These are phyloP conservation scores for Gymnobelideus leadbeateri DNA, from an alignment of 2,113 vertebrate genomes.

Conservation along the genomic window DNA sequence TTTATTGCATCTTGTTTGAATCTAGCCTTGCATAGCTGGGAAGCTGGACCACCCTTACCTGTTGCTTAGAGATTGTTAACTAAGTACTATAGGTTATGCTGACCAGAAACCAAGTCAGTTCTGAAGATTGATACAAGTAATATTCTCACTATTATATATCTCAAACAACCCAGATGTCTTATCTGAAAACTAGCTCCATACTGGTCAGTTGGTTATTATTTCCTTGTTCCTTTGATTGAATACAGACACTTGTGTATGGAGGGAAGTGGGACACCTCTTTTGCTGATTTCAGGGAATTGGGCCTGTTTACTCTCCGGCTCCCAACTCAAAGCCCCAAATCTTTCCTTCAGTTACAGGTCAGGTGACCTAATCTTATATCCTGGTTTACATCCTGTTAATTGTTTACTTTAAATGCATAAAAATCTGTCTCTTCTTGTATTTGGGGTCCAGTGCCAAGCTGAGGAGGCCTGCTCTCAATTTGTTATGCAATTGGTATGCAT, in stretches of 20 bases:
- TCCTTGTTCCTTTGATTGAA: neutral
- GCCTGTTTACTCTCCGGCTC: neutral
- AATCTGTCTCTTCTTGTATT: neutral
- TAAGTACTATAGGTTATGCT: neutral
- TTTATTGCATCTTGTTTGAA: neutral
- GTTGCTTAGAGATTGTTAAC: neutral
- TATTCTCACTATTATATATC: neutral
- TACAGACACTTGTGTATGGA: neutral
- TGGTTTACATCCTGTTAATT: neutral
- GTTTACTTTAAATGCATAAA: neutral
- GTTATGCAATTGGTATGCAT: neutral
- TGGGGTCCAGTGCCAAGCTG: neutral
- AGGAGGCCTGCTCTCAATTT: neutral
- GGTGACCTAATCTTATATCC: neutral
- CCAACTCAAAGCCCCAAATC: neutral
- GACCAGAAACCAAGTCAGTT: neutral
- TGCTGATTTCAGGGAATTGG: neutral
- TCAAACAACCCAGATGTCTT: neutral
- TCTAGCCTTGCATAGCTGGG: neutral
- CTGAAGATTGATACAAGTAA: neutral
- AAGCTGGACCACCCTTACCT: neutral
- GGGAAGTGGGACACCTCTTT: neutral
- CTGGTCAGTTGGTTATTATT: neutral
- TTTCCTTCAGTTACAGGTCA: neutral
- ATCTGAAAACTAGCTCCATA: neutral